These are phyloP conservation scores for Chamaea fasciata DNA, from an alignment of 2,113 vertebrate species.

Conservation along the genomic window DNA sequence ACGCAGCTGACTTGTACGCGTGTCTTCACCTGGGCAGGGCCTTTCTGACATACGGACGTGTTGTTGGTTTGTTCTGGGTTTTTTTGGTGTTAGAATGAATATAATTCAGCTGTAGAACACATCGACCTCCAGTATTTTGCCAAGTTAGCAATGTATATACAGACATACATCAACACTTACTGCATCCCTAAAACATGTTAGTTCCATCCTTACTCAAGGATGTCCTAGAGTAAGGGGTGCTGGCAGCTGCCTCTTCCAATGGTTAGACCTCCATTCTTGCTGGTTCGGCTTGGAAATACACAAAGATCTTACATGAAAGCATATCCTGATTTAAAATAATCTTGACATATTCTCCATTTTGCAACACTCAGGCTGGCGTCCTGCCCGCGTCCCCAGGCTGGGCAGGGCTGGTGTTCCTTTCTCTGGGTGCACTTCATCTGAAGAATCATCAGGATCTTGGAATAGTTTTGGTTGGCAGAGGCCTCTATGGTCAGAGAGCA, in stretches of 20 bases:
- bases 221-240: not conserved
- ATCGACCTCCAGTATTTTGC: not conserved
- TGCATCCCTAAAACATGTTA: not conserved
- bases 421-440: not conserved
- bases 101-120: not conserved
- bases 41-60: not conserved
- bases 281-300: not conserved
- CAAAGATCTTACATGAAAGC: not conserved
- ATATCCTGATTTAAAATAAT: not conserved
- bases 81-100: not conserved
- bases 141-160: too few relatives aligned
- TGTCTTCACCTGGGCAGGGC: not conserved
- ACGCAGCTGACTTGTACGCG: not conserved
- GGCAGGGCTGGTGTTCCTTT: not conserved
- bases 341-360: not conserved
- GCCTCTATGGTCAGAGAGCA: not conserved
- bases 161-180: not conserved
- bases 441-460: not conserved
- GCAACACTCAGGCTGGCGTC: accelerated
- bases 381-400: accelerated
- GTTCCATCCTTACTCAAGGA: not conserved
- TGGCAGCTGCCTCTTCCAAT: not conserved
- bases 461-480: not conserved
- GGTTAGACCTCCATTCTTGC: not conserved
- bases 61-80: too few relatives aligned